These are phyloP conservation scores for Telmatherina bonti DNA, from an alignment of 2,797 vertebrate species.

Conservation along the genomic window DNA sequence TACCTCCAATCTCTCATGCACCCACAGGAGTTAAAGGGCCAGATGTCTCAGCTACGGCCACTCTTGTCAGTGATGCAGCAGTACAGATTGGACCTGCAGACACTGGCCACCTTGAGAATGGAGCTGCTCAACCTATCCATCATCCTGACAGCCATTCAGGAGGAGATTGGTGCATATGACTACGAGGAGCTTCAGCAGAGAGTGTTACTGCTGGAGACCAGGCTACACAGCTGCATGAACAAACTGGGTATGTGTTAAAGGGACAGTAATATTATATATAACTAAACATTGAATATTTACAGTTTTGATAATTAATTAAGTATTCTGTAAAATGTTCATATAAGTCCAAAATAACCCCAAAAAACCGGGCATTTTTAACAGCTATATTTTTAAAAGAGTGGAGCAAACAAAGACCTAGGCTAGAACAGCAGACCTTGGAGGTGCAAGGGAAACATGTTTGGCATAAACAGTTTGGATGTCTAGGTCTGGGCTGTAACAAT, in stretches of 20 bases:
- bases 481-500: background rate
- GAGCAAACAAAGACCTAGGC: background rate
- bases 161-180: constrained; percentile 92
- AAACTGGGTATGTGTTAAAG: constrained; percentile 87
- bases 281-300: background rate
- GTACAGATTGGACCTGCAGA: constrained; percentile 90
- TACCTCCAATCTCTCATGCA: background rate
- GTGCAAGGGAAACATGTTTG: too few relatives aligned
- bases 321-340: background rate
- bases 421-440: too few relatives aligned
- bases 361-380: background rate
- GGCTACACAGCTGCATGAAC: constrained; percentile 95
- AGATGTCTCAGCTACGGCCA: constrained; percentile 93
- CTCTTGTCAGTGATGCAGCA: constrained; percentile 91
- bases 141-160: constrained; percentile 90
- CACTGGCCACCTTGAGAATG: constrained; percentile 89
- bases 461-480: too few relatives aligned
- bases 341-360: background rate
- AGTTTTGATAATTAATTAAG: background rate
- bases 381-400: background rate
- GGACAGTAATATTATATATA: background rate
- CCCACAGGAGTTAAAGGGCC: constrained; percentile 91
- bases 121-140: constrained; percentile 91
- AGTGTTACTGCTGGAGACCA: constrained; percentile 89
- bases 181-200: constrained; percentile 93